Evolutionary conservation across 2,797 vertebrate species (phyloP).

Genomic region (Sebastes iracundus): DNA sequence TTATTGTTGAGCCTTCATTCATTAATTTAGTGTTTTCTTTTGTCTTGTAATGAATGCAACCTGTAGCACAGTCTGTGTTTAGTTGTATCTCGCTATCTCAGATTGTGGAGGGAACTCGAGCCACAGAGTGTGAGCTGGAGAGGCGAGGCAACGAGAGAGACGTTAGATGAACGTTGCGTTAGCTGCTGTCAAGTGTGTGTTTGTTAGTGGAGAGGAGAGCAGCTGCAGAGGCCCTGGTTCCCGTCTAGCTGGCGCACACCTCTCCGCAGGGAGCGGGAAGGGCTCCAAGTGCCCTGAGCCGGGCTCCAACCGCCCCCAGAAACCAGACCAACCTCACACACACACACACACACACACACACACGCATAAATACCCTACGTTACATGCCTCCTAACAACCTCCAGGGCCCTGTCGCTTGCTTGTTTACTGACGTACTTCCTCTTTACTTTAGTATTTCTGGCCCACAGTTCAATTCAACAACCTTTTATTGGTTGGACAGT

Average conservation of each 20-base stretch:
- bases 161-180: conserved; percentile 22
- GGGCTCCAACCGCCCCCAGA: conserved; percentile 26
- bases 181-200: not conserved
- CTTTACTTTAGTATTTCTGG: not conserved
- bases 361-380: not conserved
- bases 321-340: conserved; percentile 6
- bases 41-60: not conserved
- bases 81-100: not conserved
- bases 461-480: not conserved
- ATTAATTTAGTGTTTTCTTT: not conserved
- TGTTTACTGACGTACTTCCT: not conserved
- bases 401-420: not conserved
- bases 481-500: not conserved
- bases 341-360: not conserved
- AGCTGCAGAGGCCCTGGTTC: conserved; percentile 72
- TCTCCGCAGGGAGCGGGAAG: conserved; percentile 58
- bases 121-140: not conserved
- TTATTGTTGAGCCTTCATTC: not conserved
- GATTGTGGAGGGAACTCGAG: not conserved
- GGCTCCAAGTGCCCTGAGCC: conserved; percentile 52
- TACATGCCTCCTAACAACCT: conserved; percentile 2
- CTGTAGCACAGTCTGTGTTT: not conserved
- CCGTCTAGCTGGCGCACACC: conserved; percentile 51
- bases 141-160: not conserved
- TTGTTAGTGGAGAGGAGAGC: conserved; percentile 29